Percentiles rank a stretch among this genome's conserved stretches.
These are phyloP conservation scores for Oryzias celebensis DNA, from an alignment of 2,113 vertebrate species.

Conservation along the genomic window DNA sequence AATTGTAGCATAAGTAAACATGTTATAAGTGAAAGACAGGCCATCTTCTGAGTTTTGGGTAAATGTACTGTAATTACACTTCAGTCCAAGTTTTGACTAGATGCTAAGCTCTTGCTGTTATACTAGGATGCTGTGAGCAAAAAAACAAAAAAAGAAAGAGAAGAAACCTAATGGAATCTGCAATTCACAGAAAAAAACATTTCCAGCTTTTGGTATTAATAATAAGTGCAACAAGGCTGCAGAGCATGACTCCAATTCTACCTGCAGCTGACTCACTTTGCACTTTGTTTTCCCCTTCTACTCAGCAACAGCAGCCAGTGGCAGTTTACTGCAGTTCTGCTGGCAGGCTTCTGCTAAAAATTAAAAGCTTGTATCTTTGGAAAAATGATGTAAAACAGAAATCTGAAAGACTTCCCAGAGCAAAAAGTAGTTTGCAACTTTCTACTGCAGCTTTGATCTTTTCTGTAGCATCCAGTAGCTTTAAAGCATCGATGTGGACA, in stretches of 20 bases:
- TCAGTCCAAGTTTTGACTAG: too few species aligned
- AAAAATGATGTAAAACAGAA: neutral
- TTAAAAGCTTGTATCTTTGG: constrained; percentile 1
- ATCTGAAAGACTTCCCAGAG: neutral
- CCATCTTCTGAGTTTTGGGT: neutral
- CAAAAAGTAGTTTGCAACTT: too few species aligned
- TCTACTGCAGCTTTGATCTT: neutral
- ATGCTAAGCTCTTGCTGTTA: too few species aligned
- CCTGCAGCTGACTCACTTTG: constrained; percentile 8
- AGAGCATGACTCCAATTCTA: neutral
- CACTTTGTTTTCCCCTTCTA: constrained; percentile 14
- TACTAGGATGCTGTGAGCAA: too few species aligned
- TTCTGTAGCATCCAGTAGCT: too few species aligned
- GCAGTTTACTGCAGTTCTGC: constrained; percentile 9
- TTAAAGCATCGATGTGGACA: too few species aligned
- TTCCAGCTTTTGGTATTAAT: too few species aligned
- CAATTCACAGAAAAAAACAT: too few species aligned
- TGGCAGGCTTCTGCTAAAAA: neutral
- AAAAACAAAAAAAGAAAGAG: too few species aligned
- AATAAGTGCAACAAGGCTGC: too few species aligned
- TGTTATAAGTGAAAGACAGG: neutral
- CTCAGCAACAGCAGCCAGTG: constrained; percentile 1
- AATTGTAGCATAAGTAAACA: constrained; percentile 18
- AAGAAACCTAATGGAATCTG: too few species aligned
- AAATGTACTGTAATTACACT: too few species aligned